phyloP scores from a whole-genome alignment of 1,140 invertebrate species.

The Zaprionus gabonicus region DNA sequence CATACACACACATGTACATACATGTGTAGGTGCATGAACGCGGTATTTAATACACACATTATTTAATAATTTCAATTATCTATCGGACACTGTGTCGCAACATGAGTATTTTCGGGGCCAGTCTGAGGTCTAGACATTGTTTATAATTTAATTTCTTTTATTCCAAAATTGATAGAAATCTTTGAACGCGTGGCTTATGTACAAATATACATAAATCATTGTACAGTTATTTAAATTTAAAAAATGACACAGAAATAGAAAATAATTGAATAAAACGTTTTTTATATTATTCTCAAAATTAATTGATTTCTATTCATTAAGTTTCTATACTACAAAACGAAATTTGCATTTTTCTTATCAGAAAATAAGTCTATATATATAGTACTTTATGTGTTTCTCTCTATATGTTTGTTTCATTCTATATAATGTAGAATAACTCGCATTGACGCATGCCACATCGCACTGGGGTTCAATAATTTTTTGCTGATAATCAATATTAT shows the following conservation, averaged over 20 bases:
- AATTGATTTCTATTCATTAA: constrained; percentile 10
- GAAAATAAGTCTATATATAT: constrained; percentile 11
- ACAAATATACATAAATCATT: constrained; percentile 10
- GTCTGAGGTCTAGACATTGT: constrained; percentile 46
- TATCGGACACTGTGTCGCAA: constrained; percentile 36
- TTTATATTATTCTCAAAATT: neutral
- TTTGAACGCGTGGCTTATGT: constrained; percentile 29
- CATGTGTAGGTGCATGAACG: neutral
- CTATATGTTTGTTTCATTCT: constrained; percentile 4
- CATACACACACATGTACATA: neutral
- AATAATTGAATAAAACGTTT: neutral
- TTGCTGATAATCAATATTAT: constrained; percentile 49
- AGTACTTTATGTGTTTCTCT: neutral
- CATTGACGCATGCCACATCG: constrained; percentile 44
- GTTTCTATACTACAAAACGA: constrained; percentile 3
- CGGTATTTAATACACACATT: constrained; percentile 34
- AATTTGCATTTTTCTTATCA: constrained; percentile 34
- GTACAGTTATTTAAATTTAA: constrained; percentile 3
- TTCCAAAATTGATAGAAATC: constrained; percentile 41
- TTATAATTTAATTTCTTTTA: constrained; percentile 30
- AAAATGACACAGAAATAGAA: neutral
- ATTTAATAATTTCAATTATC: constrained; percentile 47
- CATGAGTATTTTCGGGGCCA: constrained; percentile 28
- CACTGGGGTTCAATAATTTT: constrained; percentile 39
- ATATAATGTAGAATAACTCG: constrained; percentile 14